A percentile compares a stretch with the other conserved stretches of the same genome.
Evolutionary conservation across 2,113 vertebrate genomes (phyloP).

Genomic region (Varanus salvator): DNA sequence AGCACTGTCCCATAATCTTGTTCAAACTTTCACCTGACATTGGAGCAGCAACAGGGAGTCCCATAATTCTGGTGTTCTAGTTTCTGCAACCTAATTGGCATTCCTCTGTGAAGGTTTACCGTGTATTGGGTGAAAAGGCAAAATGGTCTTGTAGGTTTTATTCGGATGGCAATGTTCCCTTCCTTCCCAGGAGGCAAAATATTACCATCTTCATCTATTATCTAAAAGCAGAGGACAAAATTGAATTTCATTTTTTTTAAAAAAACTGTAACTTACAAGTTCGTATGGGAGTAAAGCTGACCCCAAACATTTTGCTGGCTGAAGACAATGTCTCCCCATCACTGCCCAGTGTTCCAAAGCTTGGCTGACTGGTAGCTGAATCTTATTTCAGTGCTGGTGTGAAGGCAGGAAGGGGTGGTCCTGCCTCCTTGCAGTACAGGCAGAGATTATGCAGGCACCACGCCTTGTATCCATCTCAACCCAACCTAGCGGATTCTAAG

Average conservation of each 20-base stretch:
- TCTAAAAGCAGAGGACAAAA: conserved; percentile 68
- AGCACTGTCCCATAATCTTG: not conserved
- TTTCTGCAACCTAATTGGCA: not conserved
- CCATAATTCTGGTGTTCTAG: not conserved
- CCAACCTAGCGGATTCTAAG: too few relatives aligned
- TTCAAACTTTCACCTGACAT: too few relatives aligned
- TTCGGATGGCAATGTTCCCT: conserved; percentile 82
- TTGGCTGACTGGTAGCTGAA: too few relatives aligned
- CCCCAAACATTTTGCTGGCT: too few relatives aligned
- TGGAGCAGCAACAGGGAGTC: not conserved
- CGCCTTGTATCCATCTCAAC: too few relatives aligned
- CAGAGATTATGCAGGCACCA: too few relatives aligned
- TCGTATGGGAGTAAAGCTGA: not conserved
- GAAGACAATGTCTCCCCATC: too few relatives aligned
- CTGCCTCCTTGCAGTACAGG: too few relatives aligned
- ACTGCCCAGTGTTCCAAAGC: too few relatives aligned
- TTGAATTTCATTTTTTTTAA: not conserved
- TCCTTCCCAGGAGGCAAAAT: conserved; percentile 79
- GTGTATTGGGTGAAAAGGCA: conserved; percentile 82
- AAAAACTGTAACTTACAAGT: not conserved
- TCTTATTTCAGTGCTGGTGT: too few relatives aligned
- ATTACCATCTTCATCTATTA: conserved; percentile 79
- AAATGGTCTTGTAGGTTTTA: conserved; percentile 75
- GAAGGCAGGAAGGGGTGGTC: too few relatives aligned
- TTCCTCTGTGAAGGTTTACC: conserved; percentile 64